phyloP scores from a whole-genome alignment of 2,113 vertebrate species.

The Fregetta grallaria region DNA sequence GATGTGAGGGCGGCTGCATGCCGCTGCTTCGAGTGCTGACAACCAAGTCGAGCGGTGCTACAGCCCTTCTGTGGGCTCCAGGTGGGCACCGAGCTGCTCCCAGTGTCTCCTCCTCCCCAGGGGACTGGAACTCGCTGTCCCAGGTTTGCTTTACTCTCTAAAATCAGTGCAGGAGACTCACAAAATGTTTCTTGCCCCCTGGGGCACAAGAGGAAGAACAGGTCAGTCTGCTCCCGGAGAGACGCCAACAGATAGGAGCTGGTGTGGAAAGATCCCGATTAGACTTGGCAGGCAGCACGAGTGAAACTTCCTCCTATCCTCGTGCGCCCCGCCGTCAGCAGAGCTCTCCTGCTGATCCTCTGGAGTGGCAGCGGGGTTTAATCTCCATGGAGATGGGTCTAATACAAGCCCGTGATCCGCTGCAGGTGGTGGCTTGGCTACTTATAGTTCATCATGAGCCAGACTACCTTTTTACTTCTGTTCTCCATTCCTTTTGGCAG shows the following conservation, averaged over 20 bases:
- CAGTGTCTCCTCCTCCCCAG: fast-evolving
- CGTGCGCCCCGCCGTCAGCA: fast-evolving
- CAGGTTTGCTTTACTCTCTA: background rate
- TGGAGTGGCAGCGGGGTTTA: background rate
- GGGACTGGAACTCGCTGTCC: background rate
- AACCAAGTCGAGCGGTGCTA: fast-evolving
- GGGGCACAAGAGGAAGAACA: background rate
- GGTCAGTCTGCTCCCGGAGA: background rate
- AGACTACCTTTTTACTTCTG: background rate
- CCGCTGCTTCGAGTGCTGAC: fast-evolving
- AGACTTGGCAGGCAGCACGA: background rate
- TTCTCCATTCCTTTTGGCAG: background rate
- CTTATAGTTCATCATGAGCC: background rate
- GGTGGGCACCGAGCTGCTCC: background rate
- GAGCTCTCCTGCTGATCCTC: background rate
- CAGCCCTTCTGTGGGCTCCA: background rate
- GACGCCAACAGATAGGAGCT: background rate
- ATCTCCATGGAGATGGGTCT: background rate
- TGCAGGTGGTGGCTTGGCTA: background rate
- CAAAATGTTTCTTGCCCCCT: background rate
- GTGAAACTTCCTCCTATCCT: background rate
- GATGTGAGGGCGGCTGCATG: fast-evolving
- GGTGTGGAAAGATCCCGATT: background rate
- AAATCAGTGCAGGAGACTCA: fast-evolving
- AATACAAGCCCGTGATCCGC: fast-evolving